Base-by-base conservation (phyloP, 2,888 invertebrate genomes). In the Protophormia terraenovae region DNA sequence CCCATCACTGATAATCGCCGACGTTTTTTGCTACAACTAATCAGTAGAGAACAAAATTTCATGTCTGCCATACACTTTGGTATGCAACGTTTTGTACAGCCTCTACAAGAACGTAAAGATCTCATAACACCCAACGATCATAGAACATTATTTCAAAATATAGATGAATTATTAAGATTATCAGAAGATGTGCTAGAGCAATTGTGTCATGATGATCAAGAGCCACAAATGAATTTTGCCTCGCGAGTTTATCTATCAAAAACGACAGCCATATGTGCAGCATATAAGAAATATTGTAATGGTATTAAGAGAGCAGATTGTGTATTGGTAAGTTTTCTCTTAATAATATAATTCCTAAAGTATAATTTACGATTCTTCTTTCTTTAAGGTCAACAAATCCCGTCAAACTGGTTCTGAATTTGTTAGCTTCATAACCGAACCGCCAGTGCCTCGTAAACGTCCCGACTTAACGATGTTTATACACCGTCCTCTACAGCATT, bases 241-340 rank as follows among this genome's bases (percentile, higher is more conserved):
- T 94, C 95, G 3, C 94, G 95, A 41, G 95, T 95, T 2, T 97
- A 97, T 90, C 93, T 96, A 62, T 94, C 95, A 62, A 96, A 96
- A 93, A 94, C 96, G 83, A 94, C 95, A 87, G 95, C 95, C 89
- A 95, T 97, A 89, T 96, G 95, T 90, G 95, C 95, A 67, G 95
- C 96, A 64, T 97, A 97, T 92, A 95, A 96, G 91, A 95, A 96
- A 89, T 97, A 97, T 93, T 96, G 97, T 91, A 95, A 96, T 88
- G 97, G 97, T 84, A 94, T 97, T 86, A 97, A 97, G 91, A 94
- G 96, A 90, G 97, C 97, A 66, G 97, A 97, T 90, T 97, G 97
- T 91, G 95, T 97, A 67, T 93, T 97, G 93, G 97, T 96, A 87
- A 93, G 87, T 86, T 24, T 5, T 10, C 0, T 35, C 3, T 24